Percentiles rank a stretch among this genome's conserved stretches.
Conservation (phyloP, 1,140 invertebrate genomes). For the Drosophila parabipectinata region DNA sequence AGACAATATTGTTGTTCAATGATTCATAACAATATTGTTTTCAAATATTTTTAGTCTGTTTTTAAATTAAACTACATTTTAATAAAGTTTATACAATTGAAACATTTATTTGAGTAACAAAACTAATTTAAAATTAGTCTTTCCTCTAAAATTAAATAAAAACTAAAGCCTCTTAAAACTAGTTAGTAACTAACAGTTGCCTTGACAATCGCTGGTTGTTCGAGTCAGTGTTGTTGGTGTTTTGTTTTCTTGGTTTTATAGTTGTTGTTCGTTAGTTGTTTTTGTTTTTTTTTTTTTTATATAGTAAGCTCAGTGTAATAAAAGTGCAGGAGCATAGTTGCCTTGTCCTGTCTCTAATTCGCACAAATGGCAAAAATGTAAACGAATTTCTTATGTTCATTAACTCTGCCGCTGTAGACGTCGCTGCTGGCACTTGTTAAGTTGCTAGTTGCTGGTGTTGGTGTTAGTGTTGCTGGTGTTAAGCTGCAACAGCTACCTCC, state of each 20-base stretch:
- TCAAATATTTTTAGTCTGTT: too few relatives aligned
- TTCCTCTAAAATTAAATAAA: too few relatives aligned
- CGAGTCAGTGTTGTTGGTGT: constrained; percentile 24
- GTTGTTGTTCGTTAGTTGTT: not conserved
- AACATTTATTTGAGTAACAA: too few relatives aligned
- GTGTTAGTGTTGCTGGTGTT: constrained; percentile 8
- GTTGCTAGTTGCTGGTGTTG: not conserved
- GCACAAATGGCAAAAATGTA: constrained; percentile 75
- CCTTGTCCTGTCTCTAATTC: constrained; percentile 63
- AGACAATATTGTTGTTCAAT: too few relatives aligned
- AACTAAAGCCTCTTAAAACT: too few relatives aligned
- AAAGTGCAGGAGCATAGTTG: constrained; percentile 44
- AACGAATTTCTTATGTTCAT: constrained; percentile 77
- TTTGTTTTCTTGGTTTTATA: constrained; percentile 1
- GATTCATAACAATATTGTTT: too few relatives aligned
- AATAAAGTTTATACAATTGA: too few relatives aligned
- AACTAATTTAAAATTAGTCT: too few relatives aligned
- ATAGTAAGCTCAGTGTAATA: constrained; percentile 43
- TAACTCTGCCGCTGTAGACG: constrained; percentile 33
- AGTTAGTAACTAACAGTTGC: too few relatives aligned
- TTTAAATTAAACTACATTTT: too few relatives aligned
- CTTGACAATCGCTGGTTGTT: too few relatives aligned
- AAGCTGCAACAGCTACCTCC: constrained; percentile 15
- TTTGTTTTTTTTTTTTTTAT: not conserved
- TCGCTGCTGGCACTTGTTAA: constrained; percentile 18